Conservation (phyloP, 2,888 invertebrate species). For the Ornithoptera alexandrae region DNA sequence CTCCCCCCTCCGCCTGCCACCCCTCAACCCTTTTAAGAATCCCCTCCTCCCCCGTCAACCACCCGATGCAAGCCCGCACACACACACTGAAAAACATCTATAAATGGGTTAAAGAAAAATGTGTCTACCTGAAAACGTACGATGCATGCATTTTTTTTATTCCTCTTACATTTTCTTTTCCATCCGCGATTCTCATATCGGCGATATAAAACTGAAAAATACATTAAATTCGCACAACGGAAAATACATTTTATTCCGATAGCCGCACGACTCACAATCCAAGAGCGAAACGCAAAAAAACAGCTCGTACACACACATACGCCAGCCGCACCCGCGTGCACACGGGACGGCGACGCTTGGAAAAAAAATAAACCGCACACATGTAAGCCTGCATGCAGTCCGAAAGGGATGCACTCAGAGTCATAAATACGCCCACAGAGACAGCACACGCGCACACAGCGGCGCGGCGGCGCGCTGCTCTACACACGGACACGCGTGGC, state of each 20-base stretch:
- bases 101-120: slow-evolving; percentile 80
- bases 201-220: slow-evolving; percentile 80
- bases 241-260: slow-evolving; percentile 41
- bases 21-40: slow-evolving; percentile 54
- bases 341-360: slow-evolving; percentile 64
- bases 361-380: slow-evolving; percentile 78
- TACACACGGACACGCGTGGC: slow-evolving; percentile 53
- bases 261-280: slow-evolving; percentile 43
- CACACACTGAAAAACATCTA: slow-evolving; percentile 54
- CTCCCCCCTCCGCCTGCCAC: slow-evolving; percentile 24
- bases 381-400: slow-evolving; percentile 77
- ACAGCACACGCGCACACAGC: slow-evolving; percentile 34
- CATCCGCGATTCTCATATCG: slow-evolving; percentile 80
- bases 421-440: slow-evolving; percentile 73
- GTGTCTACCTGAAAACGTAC: slow-evolving; percentile 80
- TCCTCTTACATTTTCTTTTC: slow-evolving; percentile 77
- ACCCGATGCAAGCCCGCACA: slow-evolving; percentile 63
- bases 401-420: slow-evolving; percentile 80
- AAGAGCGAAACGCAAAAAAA: slow-evolving; percentile 51
- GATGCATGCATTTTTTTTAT: slow-evolving; percentile 75
- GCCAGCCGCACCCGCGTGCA: slow-evolving; percentile 56
- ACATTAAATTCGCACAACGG: slow-evolving; percentile 55
- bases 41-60: slow-evolving; percentile 43
- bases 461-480: slow-evolving; percentile 49
- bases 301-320: slow-evolving; percentile 64